A percentile compares a stretch with the other conserved stretches of the same genome.
phyloP scores from a whole-genome alignment of 2,888 invertebrate species.

The Drosophila recens region DNA sequence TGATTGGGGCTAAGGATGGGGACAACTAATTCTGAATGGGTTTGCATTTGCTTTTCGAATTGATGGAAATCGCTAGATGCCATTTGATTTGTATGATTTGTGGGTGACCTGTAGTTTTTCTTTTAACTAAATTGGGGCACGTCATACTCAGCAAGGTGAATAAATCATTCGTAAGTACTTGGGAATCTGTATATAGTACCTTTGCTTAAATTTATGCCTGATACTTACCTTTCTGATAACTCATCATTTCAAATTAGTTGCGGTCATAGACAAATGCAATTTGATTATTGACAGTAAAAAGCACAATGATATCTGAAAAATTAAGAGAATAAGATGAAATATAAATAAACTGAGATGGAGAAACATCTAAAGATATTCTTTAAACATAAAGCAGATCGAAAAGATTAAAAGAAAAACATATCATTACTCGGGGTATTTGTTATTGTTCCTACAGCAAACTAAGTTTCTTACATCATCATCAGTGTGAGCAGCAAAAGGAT shows the following conservation, averaged over 20 bases:
- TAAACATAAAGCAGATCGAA: neutral
- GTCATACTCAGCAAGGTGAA: constrained; percentile 56
- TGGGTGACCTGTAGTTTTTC: constrained; percentile 21
- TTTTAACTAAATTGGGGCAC: constrained; percentile 39
- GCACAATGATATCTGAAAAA: constrained; percentile 58
- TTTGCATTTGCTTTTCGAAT: constrained; percentile 37
- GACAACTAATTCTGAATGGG: constrained; percentile 41
- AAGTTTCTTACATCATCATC: constrained; percentile 14
- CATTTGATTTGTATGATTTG: constrained; percentile 52
- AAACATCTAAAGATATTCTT: neutral
- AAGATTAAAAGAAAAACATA: neutral
- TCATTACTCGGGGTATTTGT: constrained; percentile 1
- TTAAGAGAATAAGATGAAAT: constrained; percentile 14
- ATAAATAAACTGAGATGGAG: neutral
- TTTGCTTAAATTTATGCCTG: neutral
- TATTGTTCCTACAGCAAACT: constrained; percentile 24
- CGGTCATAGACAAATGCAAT: constrained; percentile 52
- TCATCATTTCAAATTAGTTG: constrained; percentile 78
- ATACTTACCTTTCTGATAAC: constrained; percentile 84
- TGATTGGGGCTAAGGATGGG: constrained; percentile 41
- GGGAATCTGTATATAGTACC: neutral
- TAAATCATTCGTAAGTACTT: constrained; percentile 20
- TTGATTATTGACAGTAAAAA: constrained; percentile 26
- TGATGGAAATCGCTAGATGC: constrained; percentile 21
- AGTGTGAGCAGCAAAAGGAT: constrained; percentile 13